Conservation (phyloP, 2,797 vertebrate species). For the Neosilurus hyrtlii region DNA sequence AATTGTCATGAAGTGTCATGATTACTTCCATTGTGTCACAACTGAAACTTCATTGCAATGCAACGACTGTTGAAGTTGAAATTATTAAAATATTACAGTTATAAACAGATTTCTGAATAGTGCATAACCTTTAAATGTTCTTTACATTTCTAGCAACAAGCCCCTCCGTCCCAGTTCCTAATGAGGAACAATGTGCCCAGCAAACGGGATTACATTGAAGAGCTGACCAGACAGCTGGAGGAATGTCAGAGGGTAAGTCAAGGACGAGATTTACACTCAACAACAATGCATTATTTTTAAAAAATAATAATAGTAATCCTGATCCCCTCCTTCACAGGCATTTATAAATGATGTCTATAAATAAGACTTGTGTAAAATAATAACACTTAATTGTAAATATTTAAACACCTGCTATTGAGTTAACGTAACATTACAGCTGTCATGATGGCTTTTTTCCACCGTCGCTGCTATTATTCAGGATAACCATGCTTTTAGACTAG, state of each 20-base stretch:
- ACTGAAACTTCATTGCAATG: background rate
- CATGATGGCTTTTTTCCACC: background rate
- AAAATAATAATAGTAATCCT: background rate
- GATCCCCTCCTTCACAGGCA: background rate
- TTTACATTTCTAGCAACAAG: conserved; percentile 25
- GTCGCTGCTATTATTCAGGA: background rate
- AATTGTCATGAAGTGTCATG: background rate
- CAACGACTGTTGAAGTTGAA: background rate
- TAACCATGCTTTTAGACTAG: background rate
- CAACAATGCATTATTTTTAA: background rate
- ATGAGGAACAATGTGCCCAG: conserved; percentile 60
- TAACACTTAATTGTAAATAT: too few relatives aligned
- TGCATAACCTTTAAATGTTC: background rate
- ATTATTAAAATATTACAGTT: background rate
- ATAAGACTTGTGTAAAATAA: background rate
- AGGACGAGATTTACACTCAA: background rate
- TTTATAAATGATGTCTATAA: background rate
- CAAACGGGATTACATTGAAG: conserved; percentile 74
- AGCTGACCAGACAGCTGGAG: conserved; percentile 74
- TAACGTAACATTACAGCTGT: too few relatives aligned
- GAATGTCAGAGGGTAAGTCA: conserved; percentile 66
- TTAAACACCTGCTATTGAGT: background rate
- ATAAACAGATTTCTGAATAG: background rate
- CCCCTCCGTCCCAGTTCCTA: conserved; percentile 55
- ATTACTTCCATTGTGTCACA: background rate